Base-by-base conservation (phyloP, 2,113 vertebrate species). In the Limnothrissa miodon region DNA sequence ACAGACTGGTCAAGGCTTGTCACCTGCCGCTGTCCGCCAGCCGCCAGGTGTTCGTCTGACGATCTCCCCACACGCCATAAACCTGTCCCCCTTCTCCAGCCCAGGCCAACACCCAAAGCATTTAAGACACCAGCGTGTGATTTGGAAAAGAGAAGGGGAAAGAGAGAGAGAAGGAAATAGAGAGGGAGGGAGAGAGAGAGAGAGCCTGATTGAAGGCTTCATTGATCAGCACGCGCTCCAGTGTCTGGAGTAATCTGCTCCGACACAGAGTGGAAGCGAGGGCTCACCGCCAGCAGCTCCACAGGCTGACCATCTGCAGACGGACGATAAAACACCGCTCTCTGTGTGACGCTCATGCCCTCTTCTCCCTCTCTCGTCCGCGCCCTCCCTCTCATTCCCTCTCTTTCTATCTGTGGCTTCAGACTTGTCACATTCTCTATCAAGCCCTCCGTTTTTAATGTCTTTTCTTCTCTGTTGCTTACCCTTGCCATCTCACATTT, bases 211-310 rank as follows among this genome's bases (percentile, higher is more conserved):
- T 86, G 90, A 89, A 87, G 87, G 83, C 84, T 86, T 11, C 59
- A 62, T 44, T 44, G 84, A 83, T 81, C 87, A 74, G 66, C 25
- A 9, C 2, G 66, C 3, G 66, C 15, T 17, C 29, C 10, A 33
- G 87, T 84, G 85, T 87, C 15, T 81, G 80, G 88, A 83, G 88
- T 81, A 89, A 89, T 89, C 90, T 56, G 56, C 85, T 87, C 83
- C 36, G 85, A 79, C 80, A 85, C 83, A 53, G 82, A 81, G 81
- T 87, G 85, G 90, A 85, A 84, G 86, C 87, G 88, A 87, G 90
- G 90, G 89, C 89, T 87, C 29, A 87, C 84, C 3, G 81, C 48
- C 79, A 25, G 83, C 51, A 86, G 86, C 85, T 86, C 87, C 89
- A 89, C 89, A 62, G 85, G 17, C 44, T 70, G 85, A 89, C 66